Conservation (phyloP, 2,113 vertebrate genomes). For the Chaetodon auriga region DNA sequence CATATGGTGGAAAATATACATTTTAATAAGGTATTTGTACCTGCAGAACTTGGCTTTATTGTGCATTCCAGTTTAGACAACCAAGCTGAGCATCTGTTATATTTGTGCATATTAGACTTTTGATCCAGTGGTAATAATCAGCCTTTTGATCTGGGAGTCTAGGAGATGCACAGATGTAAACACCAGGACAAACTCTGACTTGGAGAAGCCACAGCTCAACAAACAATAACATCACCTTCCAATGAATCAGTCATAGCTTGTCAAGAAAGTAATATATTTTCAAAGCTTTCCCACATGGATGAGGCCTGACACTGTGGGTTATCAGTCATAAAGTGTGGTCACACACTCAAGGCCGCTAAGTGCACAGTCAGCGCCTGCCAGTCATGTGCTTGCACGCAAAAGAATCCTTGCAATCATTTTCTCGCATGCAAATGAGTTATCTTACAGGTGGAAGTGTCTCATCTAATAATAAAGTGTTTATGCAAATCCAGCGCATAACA, state of each 20-base stretch:
- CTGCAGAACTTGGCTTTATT: background rate
- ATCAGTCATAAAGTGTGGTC: constrained; percentile 14
- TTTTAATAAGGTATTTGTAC: background rate
- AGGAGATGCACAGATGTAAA: constrained; percentile 18
- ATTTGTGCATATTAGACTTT: background rate
- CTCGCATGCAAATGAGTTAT: background rate
- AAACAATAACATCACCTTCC: background rate
- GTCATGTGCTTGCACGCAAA: constrained; percentile 25
- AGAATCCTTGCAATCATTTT: background rate
- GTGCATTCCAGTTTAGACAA: background rate
- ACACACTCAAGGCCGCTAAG: background rate
- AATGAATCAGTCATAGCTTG: background rate
- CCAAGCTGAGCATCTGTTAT: background rate
- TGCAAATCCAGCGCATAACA: constrained; percentile 3
- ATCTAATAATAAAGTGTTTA: constrained; percentile 2
- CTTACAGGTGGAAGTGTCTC: background rate
- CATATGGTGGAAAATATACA: background rate
- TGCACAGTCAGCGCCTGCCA: background rate
- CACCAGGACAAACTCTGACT: background rate
- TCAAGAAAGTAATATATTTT: constrained; percentile 4
- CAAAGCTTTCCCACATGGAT: background rate
- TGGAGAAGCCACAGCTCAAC: background rate
- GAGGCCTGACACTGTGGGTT: background rate
- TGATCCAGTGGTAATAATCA: background rate
- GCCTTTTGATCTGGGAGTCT: background rate